Conservation (phyloP, 2,797 vertebrate genomes). For the Chaunax sp. region DNA sequence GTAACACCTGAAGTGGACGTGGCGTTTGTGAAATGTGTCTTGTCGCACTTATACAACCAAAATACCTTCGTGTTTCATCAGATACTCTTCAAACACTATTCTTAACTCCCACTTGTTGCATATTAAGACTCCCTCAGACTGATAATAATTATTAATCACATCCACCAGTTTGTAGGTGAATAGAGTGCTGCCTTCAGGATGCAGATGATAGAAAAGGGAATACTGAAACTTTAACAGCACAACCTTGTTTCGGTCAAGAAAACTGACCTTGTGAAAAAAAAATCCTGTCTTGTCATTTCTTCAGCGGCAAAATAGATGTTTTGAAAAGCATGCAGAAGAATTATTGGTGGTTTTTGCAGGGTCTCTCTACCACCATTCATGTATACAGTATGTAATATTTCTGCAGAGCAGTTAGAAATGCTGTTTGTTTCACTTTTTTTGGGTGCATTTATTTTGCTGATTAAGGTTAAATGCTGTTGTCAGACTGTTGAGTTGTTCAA, state of each 20-base stretch:
- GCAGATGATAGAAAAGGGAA: neutral
- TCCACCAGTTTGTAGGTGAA: slow-evolving; percentile 11
- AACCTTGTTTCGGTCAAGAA: neutral
- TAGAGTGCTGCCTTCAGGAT: neutral
- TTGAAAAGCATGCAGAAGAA: no score
- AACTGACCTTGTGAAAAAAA: slow-evolving; percentile 1
- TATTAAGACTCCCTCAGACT: slow-evolving; percentile 12
- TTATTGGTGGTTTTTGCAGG: no score
- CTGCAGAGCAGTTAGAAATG: no score
- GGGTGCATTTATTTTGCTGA: slow-evolving; percentile 20
- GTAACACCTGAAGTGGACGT: neutral
- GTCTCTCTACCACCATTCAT: no score
- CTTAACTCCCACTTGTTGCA: slow-evolving; percentile 55
- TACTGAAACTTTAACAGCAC: neutral
- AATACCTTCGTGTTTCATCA: neutral
- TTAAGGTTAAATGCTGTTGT: neutral
- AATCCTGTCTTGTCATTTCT: neutral
- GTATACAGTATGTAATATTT: no score
- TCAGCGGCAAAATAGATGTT: slow-evolving; percentile 1
- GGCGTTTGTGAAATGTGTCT: neutral
- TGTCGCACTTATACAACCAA: neutral
- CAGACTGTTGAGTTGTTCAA: slow-evolving; percentile 15
- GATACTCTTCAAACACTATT: slow-evolving; percentile 15
- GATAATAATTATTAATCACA: slow-evolving; percentile 22
- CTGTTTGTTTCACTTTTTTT: slow-evolving; percentile 3